phyloP scores from a whole-genome alignment of 2,888 invertebrate genomes.

The Sarcophaga rosellei region DNA sequence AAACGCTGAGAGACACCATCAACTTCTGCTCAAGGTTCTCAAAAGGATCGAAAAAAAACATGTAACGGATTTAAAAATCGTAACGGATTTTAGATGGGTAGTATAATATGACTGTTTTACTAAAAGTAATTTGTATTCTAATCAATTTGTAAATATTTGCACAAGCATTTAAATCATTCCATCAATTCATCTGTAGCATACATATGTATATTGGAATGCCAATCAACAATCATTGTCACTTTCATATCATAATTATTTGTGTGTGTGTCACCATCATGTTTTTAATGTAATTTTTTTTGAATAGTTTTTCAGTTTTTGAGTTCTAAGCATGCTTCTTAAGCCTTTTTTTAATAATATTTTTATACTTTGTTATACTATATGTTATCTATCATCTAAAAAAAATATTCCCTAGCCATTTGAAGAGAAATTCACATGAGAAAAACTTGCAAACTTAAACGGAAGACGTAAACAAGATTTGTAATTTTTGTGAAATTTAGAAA shows the following conservation, averaged over 20 bases:
- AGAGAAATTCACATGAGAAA: no score
- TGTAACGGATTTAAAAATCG: constrained; percentile 48
- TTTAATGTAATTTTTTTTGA: constrained; percentile 34
- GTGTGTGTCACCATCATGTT: neutral
- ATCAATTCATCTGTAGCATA: constrained; percentile 47
- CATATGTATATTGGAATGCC: neutral
- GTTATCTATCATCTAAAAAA: no score
- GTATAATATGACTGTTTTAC: constrained; percentile 72
- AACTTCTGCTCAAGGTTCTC: constrained; percentile 24
- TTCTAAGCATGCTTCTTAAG: constrained; percentile 33
- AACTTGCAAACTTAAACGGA: no score
- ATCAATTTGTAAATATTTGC: constrained; percentile 47
- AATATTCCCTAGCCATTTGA: no score
- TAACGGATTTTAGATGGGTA: constrained; percentile 72
- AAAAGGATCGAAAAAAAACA: constrained; percentile 51
- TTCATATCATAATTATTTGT: constrained; percentile 12
- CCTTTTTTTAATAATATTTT: neutral
- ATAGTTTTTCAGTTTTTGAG: constrained; percentile 38
- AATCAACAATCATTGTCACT: constrained; percentile 18
- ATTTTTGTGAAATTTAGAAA: no score
- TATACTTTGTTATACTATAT: neutral
- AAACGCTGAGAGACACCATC: constrained; percentile 46
- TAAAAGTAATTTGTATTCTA: constrained; percentile 64
- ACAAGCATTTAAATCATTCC: constrained; percentile 37
- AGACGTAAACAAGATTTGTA: no score